Evolutionary conservation across 2,113 vertebrate genomes (phyloP), one percentile per base, ranked within the genome.

Genomic region (Sinocyclocheilus anophthalmus): DNA sequence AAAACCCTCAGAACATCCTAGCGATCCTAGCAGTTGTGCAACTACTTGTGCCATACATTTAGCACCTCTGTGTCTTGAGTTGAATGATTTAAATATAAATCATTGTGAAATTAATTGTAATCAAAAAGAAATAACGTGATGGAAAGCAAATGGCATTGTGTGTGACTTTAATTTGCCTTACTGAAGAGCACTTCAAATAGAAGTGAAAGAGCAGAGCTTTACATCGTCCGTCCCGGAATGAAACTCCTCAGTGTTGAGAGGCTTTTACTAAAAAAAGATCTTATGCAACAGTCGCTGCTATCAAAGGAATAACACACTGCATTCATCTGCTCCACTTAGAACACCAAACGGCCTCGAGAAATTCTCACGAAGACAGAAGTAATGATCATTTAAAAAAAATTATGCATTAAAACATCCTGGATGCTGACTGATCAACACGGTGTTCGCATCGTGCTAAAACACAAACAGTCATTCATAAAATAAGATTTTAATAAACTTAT

Each of bases 231-330:
- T 26, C 42, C 73, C 7, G 14, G 24, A 78, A 6, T 16, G 26
- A 20, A 78, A 57, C 26, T 57, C 14, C 26, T 26, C 30, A 57
- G 76, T 18, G 53, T 30, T 20, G 50, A 78, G 26, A 78, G 76
- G 76, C 76, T 55, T 78, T 30, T 78, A 57, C 50, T 78, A 78
- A 78, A 78, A 12, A 78, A 78, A 78, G 76, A 78, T 59, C 76
- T 78, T 78, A 57, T 57, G 76, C 76, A 78, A 78, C 76, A 30
- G 76, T 37, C 50, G 22, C 22, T 53, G 73, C n/a, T 2, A 24
- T 33, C 45, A n/a, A 10, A 57, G 63, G 50, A 76, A 76, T 9
- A 76, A 53, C 73, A 76, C n/a, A 76, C 24, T 53, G 45, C 45
- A 53, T 76, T 50, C n/a, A 48, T n/a, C 53, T 55, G 53, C 53